Evolutionary conservation across 2,888 invertebrate species (phyloP).

Genomic region (Petrolisthes cinctipes): DNA sequence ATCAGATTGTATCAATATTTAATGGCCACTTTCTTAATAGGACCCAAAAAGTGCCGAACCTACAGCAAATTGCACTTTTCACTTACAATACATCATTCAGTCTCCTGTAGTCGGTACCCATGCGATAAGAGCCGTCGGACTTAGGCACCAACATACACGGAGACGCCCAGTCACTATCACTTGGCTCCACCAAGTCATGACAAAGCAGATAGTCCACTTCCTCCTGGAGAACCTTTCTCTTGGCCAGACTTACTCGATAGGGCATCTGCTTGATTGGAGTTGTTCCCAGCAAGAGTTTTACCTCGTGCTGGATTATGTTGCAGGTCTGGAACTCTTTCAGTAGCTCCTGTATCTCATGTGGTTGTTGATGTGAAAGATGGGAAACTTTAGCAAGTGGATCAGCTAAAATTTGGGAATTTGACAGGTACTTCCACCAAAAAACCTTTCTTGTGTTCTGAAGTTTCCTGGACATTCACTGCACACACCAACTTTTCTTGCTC

Average conservation of each 20-base stretch:
- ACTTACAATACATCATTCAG: too few species aligned
- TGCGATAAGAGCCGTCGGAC: constrained; percentile 12
- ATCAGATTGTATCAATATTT: too few species aligned
- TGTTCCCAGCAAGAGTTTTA: background rate
- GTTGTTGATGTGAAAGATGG: background rate
- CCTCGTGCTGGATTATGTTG: background rate
- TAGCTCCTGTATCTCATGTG: background rate
- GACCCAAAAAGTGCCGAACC: too few species aligned
- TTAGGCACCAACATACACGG: constrained; percentile 24
- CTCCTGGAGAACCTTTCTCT: constrained; percentile 8
- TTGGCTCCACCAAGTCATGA: constrained; percentile 11
- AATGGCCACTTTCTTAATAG: too few species aligned
- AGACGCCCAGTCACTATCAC: constrained; percentile 27
- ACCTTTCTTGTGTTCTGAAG: background rate
- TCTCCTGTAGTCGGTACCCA: constrained; percentile 2
- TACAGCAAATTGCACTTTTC: too few species aligned
- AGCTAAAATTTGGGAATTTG: background rate
- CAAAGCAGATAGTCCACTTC: background rate
- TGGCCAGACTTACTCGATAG: background rate
- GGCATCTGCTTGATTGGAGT: background rate
- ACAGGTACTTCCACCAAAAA: background rate
- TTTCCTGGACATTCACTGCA: background rate
- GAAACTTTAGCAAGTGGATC: constrained; percentile 9
- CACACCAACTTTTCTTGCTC: constrained; percentile 9
- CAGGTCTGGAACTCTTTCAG: background rate